A percentile compares a stretch with the other conserved stretches of the same genome.
phyloP scores from a whole-genome alignment of 2,797 vertebrate species.

The Sebastes melanostomus region DNA sequence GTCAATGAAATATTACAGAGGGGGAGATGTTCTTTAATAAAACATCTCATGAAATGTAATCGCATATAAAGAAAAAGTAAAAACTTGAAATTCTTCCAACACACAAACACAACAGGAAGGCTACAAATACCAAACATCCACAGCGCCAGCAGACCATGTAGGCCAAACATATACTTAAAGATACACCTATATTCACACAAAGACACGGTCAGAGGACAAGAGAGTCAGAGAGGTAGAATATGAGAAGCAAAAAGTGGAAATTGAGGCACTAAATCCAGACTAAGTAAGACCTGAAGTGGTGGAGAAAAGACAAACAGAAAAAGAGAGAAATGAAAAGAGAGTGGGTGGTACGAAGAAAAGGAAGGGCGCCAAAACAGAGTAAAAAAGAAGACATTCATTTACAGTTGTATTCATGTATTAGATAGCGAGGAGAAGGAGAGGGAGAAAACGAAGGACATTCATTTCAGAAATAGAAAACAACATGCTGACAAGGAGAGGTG shows the following conservation, averaged over 20 bases:
- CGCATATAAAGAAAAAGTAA: not conserved
- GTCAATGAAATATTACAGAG: constrained; percentile 9
- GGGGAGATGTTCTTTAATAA: not conserved
- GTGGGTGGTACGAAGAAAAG: not conserved
- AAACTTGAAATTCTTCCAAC: not conserved
- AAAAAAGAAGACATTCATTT: not conserved
- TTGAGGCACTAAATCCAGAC: constrained; percentile 10
- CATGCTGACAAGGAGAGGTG: constrained; percentile 4
- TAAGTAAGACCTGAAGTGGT: not conserved
- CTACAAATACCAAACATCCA: not conserved
- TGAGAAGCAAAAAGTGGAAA: not conserved
- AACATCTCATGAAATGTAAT: not conserved
- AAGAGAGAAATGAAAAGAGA: not conserved
- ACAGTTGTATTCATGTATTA: not conserved
- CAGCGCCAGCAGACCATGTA: not conserved
- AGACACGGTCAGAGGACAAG: not conserved
- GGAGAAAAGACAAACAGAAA: not conserved
- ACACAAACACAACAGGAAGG: not conserved
- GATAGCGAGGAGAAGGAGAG: not conserved
- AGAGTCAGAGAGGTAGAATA: not conserved
- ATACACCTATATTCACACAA: not conserved
- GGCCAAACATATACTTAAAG: not conserved
- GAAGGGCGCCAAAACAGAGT: not conserved
- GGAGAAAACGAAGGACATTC: constrained; percentile 11
- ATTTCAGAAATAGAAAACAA: constrained; percentile 36